Evolutionary conservation across 2,113 vertebrate genomes (phyloP).

Genomic region (Camelus bactrianus): DNA sequence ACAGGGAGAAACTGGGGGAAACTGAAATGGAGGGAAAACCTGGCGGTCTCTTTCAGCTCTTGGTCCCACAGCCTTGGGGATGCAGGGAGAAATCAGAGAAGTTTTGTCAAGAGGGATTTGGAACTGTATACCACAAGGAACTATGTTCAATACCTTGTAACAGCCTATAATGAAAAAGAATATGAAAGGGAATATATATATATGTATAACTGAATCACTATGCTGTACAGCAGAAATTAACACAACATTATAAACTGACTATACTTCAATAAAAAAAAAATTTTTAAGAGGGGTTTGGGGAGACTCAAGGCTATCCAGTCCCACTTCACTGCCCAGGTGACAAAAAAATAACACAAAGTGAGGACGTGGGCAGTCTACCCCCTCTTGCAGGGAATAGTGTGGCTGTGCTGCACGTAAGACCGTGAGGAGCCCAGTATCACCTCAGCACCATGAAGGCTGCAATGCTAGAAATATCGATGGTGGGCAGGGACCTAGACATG

Average conservation of each 20-base stretch:
- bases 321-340: neutral
- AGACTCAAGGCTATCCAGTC: neutral
- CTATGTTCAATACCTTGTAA: no score
- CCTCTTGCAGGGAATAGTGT: neutral
- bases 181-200: no score
- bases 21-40: neutral
- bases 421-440: neutral
- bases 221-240: no score
- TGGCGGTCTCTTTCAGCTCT: neutral
- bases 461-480: neutral
- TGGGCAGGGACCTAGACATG: neutral
- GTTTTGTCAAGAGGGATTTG: neutral
- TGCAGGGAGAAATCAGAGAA: neutral
- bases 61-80: neutral
- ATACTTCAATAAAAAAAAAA: no score
- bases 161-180: no score
- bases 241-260: no score
- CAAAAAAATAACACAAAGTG: neutral
- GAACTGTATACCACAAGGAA: no score
- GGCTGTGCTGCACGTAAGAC: neutral
- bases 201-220: no score
- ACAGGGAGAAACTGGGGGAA: no score
- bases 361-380: neutral
- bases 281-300: neutral
- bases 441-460: neutral